Conservation (phyloP, 1,140 invertebrate genomes). For the Orius insidiosus region DNA sequence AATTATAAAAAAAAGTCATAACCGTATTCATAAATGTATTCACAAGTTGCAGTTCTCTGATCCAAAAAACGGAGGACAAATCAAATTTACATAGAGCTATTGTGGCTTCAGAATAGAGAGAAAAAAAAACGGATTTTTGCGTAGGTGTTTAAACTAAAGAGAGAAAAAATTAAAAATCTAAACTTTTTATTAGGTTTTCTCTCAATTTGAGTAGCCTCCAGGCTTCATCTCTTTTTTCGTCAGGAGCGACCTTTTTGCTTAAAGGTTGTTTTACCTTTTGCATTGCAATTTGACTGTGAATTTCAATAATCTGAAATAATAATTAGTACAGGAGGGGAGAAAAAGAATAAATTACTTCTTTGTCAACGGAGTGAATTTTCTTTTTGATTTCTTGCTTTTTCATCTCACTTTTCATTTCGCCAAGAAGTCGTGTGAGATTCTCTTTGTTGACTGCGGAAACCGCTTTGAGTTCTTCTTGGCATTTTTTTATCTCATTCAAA, state of each 20-base stretch:
- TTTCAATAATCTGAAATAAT: background rate
- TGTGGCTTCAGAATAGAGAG: too few species aligned
- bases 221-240: background rate
- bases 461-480: slow-evolving; percentile 57
- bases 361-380: slow-evolving; percentile 47
- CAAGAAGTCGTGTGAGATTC: slow-evolving; percentile 41
- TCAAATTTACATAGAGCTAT: too few species aligned
- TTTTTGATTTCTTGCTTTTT: slow-evolving; percentile 46
- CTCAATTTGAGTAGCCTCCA: background rate
- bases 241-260: too few species aligned
- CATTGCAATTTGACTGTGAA: background rate
- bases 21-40: too few species aligned
- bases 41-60: too few species aligned
- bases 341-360: slow-evolving; percentile 33
- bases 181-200: background rate
- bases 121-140: too few species aligned
- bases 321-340: background rate
- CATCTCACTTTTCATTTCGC: slow-evolving; percentile 42
- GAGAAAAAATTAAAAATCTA: too few species aligned
- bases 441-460: slow-evolving; percentile 50
- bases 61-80: too few species aligned
- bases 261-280: too few species aligned
- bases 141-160: too few species aligned
- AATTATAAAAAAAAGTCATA: too few species aligned
- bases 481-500: slow-evolving; percentile 63